Conservation (phyloP, 2,888 invertebrate species). For the Brenthis daphne region DNA sequence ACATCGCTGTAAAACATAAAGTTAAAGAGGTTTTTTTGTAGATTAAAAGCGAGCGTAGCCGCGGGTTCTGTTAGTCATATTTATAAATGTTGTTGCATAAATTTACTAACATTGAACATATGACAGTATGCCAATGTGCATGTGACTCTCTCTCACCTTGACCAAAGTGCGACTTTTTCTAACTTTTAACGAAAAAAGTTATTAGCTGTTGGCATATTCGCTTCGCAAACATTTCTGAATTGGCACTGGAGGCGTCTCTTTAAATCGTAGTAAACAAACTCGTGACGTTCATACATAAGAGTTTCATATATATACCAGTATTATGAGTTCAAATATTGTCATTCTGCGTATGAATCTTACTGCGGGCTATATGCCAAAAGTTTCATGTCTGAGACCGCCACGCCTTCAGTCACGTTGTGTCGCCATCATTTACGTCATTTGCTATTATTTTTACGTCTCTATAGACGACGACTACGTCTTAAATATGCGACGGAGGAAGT, state of each 20-base stretch:
- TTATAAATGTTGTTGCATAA: too few species aligned
- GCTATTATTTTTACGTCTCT: slow-evolving; percentile 32
- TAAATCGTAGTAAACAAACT: not conserved
- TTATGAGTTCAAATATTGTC: slow-evolving; percentile 16
- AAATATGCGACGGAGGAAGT: slow-evolving; percentile 11
- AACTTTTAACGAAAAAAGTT: not conserved
- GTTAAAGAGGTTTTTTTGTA: too few species aligned
- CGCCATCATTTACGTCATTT: slow-evolving; percentile 36
- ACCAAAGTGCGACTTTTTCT: slow-evolving; percentile 18
- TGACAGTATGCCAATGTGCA: not conserved
- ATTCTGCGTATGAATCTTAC: slow-evolving; percentile 10
- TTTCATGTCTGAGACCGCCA: slow-evolving; percentile 24
- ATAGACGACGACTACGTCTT: slow-evolving; percentile 16
- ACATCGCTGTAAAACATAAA: too few species aligned
- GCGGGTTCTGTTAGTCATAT: too few species aligned
- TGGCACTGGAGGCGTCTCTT: slow-evolving; percentile 14
- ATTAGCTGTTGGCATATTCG: slow-evolving; percentile 5
- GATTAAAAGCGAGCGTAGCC: too few species aligned
- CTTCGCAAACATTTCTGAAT: not conserved
- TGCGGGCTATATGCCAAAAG: slow-evolving; percentile 38
- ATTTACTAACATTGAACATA: too few species aligned
- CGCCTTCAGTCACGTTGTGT: slow-evolving; percentile 34
- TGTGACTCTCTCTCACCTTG: slow-evolving; percentile 12
- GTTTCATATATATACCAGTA: not conserved
- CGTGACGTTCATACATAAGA: too few species aligned